Evolutionary conservation across 1,140 invertebrate species (phyloP), one percentile per base, ranked within the genome.

Genomic region (Idris sp.): DNA sequence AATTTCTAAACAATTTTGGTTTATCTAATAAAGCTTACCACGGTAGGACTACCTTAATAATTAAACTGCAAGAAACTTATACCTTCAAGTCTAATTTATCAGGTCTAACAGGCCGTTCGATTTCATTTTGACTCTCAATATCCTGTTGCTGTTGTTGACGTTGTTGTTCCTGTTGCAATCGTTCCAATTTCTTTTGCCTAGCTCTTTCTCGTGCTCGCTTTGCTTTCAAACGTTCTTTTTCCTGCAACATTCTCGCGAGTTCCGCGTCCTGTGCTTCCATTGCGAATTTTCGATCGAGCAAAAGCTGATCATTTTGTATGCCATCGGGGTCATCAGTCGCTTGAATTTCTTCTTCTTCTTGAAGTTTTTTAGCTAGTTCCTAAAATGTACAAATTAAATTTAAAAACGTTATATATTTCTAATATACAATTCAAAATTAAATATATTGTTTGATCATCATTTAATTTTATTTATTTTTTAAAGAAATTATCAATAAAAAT

Each of bases 221-320:
- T 0, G 90, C 89, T 80, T 92, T 92, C 4, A 91, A 90, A 68
- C 91, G 91, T 81, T 96, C 92, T 85, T 92, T 92, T 81, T 97
- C 96, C 83, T 98, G 96, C 30, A 98, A 88, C 81, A 97, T 91
- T 79, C 92, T 91, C 0, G 96, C 96, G 1, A 98, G 87, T 84
- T 97, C 95, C 38, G 94, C 92, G 84, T 98, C 96, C 83, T 97
- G 96, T 2, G 93, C 93, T 87, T 98, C 96, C 43, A 97, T 96
- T 5, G 95, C 95, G 61, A 92, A 82, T 72, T 94, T 89, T 79
- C 92, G 90, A 85, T 96, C 94, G 18, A 89, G 77, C 75, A 94
- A 89, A 15, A 92, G 81, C 76, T 92, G 88, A 13, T 90, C 89
- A 69, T 90, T 89, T 53, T 91, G 83, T 8, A 87, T 81, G 18